Base-by-base conservation (phyloP, 2,113 vertebrate genomes). In the Corythaeola cristata region DNA sequence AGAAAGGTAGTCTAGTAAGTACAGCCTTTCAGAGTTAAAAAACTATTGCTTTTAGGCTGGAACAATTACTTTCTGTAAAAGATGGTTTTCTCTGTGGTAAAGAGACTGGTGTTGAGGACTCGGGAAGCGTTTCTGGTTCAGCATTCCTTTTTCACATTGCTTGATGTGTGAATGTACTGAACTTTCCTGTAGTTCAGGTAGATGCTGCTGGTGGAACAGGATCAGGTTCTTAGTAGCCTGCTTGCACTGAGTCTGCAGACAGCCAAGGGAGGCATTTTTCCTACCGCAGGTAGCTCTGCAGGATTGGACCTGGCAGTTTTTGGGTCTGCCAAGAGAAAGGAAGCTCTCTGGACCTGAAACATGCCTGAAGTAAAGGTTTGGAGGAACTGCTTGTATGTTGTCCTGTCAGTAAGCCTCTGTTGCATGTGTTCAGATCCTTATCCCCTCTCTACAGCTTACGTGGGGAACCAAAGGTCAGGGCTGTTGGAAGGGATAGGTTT, bases 231-330 rank as follows among this genome's bases (percentile, higher is more conserved):
- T 90, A 23, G 58, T 71, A 64, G 12, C 8, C 85, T 76, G 26
- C 12, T 62, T 78, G 47, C 4, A 3, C 35, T 32, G 45, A 44
- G 33, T 35, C 32, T 93, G 32, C 68, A 74, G 74, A 41, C 37
- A 44, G 39, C n/a, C 21, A 19, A 10, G 45, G 56, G 56, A 68
- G 68, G 35, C 33, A 22, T 30, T 4, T 76, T 82, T 93, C 58
- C 32, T 63, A 4, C n/a, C 0, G 0, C 21, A 27, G 23, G 15
- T 53, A 53, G 3, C 62, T 78, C 26, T 63, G 30, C 20, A n/a
- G 52, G 37, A 19, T 26, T 58, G 33, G 44, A 50, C 35, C 23
- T 64, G 19, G 27, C 35, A 52, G 13, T 11, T 85, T 35, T 55
- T 64, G 26, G 32, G 37, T 26, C 37, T 71, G 12, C 37, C 20